Conservation (phyloP, 2,888 invertebrate species). For the Cosmia pyralina region DNA sequence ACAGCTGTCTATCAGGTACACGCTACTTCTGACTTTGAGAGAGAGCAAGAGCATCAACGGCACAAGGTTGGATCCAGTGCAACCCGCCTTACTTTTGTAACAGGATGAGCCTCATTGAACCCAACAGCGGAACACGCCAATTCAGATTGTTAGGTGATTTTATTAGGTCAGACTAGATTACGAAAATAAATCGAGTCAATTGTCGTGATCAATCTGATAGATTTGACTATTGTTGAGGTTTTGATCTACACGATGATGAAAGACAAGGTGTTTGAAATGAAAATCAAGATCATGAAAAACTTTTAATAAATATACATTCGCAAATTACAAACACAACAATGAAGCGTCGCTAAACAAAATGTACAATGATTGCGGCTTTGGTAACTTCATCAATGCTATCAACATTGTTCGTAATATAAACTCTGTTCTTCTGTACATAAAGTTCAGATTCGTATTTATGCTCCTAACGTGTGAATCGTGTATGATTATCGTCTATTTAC, state of each 20-base stretch:
- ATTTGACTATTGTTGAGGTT: constrained; percentile 26
- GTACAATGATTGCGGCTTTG: constrained; percentile 65
- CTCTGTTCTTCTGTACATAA: constrained; percentile 46
- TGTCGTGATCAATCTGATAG: constrained; percentile 42
- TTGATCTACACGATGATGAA: constrained; percentile 10
- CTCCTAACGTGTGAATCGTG: constrained; percentile 60
- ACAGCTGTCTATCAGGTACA: constrained; percentile 61
- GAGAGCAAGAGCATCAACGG: constrained; percentile 34
- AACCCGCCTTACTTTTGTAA: constrained; percentile 58
- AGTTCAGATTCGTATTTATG: constrained; percentile 46
- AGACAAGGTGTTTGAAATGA: constrained; percentile 45
- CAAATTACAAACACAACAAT: constrained; percentile 84
- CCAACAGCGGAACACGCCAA: constrained; percentile 70
- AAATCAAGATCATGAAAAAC: constrained; percentile 75
- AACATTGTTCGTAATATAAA: constrained; percentile 40
- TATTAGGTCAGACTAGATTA: constrained; percentile 64
- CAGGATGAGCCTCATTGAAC: constrained; percentile 74
- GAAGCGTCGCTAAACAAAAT: constrained; percentile 71
- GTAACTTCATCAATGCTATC: constrained; percentile 60
- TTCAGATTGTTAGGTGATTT: constrained; percentile 70
- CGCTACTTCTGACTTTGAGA: constrained; percentile 62
- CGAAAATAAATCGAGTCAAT: constrained; percentile 57
- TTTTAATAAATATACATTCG: constrained; percentile 85
- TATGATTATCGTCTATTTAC: constrained; percentile 80
- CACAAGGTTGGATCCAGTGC: constrained; percentile 59